Conservation (phyloP, 2,113 vertebrate genomes). For the Neopipo cinnamomea region DNA sequence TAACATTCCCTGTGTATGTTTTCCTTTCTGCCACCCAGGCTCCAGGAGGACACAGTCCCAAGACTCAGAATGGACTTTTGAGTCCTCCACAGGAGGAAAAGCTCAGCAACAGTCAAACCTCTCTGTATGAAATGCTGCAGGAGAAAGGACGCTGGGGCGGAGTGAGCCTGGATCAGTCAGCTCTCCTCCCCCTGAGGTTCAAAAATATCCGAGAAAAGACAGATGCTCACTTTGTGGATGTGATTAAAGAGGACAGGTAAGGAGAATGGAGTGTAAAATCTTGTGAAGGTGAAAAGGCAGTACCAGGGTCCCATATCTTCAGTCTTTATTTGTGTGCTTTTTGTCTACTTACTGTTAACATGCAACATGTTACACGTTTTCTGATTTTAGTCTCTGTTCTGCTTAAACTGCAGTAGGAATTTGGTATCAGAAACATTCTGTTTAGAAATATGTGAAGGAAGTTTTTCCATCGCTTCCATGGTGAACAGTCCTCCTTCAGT, state of each 20-base stretch:
- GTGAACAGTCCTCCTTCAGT: background rate
- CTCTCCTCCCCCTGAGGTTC: constrained; percentile 90
- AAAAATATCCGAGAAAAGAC: constrained; percentile 94
- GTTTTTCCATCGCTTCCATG: background rate
- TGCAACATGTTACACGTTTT: fast-evolving
- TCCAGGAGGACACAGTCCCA: constrained; percentile 76
- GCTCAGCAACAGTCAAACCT: constrained; percentile 91
- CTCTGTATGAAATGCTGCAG: constrained; percentile 92
- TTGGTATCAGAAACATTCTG: background rate
- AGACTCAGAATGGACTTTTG: constrained; percentile 89
- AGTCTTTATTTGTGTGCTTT: background rate
- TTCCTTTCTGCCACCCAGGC: constrained; percentile 51
- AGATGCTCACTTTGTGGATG: constrained; percentile 96
- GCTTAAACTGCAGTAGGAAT: background rate
- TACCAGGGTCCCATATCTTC: background rate
- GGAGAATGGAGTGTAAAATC: background rate
- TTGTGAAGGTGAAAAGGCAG: background rate
- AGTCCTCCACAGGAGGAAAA: constrained; percentile 85
- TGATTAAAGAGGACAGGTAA: constrained; percentile 98
- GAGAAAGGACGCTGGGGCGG: constrained; percentile 85
- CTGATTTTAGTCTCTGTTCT: background rate
- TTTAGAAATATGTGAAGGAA: background rate
- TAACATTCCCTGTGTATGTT: background rate
- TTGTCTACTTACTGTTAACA: background rate
- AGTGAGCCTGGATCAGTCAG: constrained; percentile 87